Base-by-base conservation (phyloP, 2,797 vertebrate species). In the Triplophysa bombifrons region DNA sequence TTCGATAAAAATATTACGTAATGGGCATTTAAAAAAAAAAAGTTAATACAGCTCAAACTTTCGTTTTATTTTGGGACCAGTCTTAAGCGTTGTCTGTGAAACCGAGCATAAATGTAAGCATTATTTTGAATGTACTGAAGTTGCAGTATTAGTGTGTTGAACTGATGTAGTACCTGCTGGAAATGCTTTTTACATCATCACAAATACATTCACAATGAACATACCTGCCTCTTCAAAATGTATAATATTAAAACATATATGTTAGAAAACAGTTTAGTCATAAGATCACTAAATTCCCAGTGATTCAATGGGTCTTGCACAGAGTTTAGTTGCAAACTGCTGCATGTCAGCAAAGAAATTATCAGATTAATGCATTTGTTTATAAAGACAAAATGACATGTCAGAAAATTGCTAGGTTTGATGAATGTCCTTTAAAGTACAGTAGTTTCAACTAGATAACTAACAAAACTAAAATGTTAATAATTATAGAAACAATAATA, bases 71-170 rank as follows among this genome's bases (percentile, higher is more conserved):
- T 3, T 30, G 30, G 30, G 30, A 30, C 3, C 4, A 30, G 27
- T 30, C 3, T 30, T 30, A 30, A 30, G 27, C 27, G 3, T 30
- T 4, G 27, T 30, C 3, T 30, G 27, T 30, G 27, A 30, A 30
- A 30, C 3, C 27, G 27, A 4, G 27, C 27, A 30, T 55, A 55
- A 9, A 58, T 5, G 1, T 1, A 75, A 48, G 34, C 27, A 76
- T 11, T 0, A 55, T 56, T 12, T 48, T 67, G 70, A 68, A 68
- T n/a, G 17, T 34, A 71, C 13, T 16, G 27, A 25, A 61, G 27
- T 19, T 76, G 27, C 20, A 38, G 6, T 7, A 64, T 67, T 11
- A 78, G 51, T 78, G 46, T 68, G 61, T 53, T 63, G 50, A 63
- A 44, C 13, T 55, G 2, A 56, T 48, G 19, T 25, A 69, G 53